Conservation (phyloP, 1,140 invertebrate species). For the Sipha flava region DNA sequence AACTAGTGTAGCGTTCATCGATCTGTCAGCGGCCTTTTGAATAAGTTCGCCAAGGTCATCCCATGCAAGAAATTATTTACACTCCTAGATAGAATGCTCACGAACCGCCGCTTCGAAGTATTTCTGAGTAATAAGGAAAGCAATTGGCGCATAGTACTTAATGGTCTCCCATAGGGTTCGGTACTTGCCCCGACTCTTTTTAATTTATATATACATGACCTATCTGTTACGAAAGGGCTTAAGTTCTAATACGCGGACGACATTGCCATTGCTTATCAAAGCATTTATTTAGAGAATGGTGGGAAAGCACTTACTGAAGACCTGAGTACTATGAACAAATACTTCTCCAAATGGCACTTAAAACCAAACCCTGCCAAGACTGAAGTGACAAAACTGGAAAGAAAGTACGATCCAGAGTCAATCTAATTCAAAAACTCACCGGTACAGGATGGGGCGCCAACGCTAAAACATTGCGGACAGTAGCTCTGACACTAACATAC, state of each 20-base stretch:
- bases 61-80: too few species aligned
- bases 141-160: too few species aligned
- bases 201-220: background rate
- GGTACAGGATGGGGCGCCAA: background rate
- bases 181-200: too few species aligned
- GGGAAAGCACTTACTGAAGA: background rate
- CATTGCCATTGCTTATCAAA: slow-evolving; percentile 21
- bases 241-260: slow-evolving; percentile 27
- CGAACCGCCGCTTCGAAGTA: slow-evolving; percentile 33
- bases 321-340: background rate
- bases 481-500: background rate
- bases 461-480: background rate
- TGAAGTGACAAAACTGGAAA: slow-evolving; percentile 5
- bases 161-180: too few species aligned
- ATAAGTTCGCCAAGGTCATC: too few species aligned
- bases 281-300: background rate
- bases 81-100: slow-evolving; percentile 23
- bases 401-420: background rate
- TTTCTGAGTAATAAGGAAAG: too few species aligned
- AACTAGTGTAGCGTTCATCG: slow-evolving; percentile 31
- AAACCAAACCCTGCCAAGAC: slow-evolving; percentile 26
- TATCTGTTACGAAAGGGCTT: background rate
- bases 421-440: background rate
- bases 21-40: slow-evolving; percentile 31
- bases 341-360: background rate